Conservation (phyloP, 2,113 vertebrate genomes). For the Callaeas wilsoni region DNA sequence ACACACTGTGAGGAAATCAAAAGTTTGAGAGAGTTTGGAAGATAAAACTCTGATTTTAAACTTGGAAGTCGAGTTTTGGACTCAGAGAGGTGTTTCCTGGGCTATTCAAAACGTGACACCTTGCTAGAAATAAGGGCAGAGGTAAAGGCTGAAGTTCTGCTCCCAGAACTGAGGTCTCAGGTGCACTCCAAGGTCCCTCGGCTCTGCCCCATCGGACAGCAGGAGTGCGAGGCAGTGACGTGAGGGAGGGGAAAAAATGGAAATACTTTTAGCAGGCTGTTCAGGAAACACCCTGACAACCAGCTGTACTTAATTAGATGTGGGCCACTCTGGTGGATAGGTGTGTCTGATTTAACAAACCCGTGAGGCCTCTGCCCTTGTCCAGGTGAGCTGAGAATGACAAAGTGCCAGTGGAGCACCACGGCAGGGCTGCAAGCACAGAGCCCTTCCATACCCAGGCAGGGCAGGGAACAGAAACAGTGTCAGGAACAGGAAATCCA, state of each 20-base stretch:
- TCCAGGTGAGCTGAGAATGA: background rate
- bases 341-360: background rate
- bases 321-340: background rate
- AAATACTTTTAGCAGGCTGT: background rate
- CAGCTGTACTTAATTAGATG: background rate
- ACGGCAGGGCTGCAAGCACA: accelerated
- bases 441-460: background rate
- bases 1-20: background rate
- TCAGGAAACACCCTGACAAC: background rate
- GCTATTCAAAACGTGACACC: background rate
- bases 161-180: background rate
- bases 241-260: background rate
- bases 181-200: background rate
- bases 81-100: background rate
- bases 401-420: background rate
- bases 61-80: background rate
- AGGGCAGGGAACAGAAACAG: background rate
- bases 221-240: background rate
- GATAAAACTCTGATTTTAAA: background rate
- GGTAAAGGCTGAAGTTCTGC: background rate
- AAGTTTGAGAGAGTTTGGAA: background rate
- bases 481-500: background rate
- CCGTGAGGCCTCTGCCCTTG: background rate
- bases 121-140: background rate
- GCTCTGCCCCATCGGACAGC: background rate